Conservation (phyloP, 2,113 vertebrate genomes). For the Ammodytes marinus region DNA sequence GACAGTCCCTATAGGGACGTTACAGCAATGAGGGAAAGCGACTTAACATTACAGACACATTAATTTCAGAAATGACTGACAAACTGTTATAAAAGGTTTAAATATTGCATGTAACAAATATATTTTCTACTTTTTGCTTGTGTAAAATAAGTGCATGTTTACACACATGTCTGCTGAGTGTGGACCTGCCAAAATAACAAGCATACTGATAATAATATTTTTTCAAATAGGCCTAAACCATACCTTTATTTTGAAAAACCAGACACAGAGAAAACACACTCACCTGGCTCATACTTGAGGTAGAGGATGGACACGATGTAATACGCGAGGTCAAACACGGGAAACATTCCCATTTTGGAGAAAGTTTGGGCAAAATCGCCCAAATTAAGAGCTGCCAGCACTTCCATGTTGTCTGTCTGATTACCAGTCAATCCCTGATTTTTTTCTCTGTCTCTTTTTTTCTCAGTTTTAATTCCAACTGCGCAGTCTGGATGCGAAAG, state of each 20-base stretch:
- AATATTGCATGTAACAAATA: not conserved
- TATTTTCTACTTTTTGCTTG: not conserved
- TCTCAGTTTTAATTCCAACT: conserved; percentile 55
- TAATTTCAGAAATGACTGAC: not conserved
- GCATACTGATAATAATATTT: too few species aligned
- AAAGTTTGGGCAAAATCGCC: conserved; percentile 91
- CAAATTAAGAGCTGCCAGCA: conserved; percentile 89
- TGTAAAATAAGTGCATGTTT: not conserved
- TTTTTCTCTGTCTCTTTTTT: not conserved
- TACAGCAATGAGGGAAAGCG: not conserved
- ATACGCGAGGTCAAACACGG: conserved; percentile 95
- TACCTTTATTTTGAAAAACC: not conserved
- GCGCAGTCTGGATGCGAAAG: conserved; percentile 64
- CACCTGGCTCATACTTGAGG: conserved; percentile 98
- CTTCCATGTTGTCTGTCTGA: conserved; percentile 86
- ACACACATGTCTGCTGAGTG: not conserved
- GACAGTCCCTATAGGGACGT: conserved; percentile 45
- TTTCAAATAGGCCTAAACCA: not conserved
- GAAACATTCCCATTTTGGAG: conserved; percentile 94
- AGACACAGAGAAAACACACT: conserved; percentile 61
- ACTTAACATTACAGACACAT: not conserved
- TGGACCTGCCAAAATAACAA: not conserved
- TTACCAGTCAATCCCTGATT: conserved; percentile 6
- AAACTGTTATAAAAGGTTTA: not conserved
- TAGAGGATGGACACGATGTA: conserved; percentile 98